Conservation (phyloP, 2,797 vertebrate species). For the Mareca strepera region DNA sequence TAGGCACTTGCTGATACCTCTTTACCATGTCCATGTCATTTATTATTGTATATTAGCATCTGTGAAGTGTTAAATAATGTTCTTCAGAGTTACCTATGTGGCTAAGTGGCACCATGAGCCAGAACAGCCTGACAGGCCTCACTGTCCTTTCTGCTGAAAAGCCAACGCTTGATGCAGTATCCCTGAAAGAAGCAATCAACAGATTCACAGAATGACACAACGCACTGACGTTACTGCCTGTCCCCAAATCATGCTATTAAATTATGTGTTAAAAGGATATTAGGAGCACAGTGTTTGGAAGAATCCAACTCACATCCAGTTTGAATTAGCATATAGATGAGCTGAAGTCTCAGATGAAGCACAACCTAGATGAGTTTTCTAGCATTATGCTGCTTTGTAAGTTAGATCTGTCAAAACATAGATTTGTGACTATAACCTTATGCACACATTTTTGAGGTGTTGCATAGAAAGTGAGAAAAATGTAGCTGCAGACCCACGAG, state of each 20-base stretch:
- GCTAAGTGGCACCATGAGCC: conserved; percentile 33
- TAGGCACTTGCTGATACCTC: neutral
- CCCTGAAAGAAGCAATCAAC: conserved; percentile 64
- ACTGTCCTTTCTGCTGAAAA: conserved; percentile 46
- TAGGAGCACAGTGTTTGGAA: conserved; percentile 50
- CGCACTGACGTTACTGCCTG: conserved; percentile 44
- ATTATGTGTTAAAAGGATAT: conserved; percentile 76
- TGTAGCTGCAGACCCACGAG: neutral
- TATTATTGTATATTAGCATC: conserved; percentile 24
- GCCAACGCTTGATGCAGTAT: neutral
- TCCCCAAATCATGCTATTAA: conserved; percentile 74
- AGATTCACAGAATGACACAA: conserved; percentile 65
- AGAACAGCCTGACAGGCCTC: conserved; percentile 46
- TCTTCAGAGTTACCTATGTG: neutral
- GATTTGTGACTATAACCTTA: neutral
- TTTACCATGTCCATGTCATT: neutral
- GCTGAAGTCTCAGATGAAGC: conserved; percentile 64
- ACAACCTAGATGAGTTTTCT: conserved; percentile 30
- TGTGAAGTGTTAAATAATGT: conserved; percentile 41
- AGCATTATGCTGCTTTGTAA: conserved; percentile 45
- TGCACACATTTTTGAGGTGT: neutral
- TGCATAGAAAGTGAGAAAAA: neutral
- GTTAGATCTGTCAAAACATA: conserved; percentile 35
- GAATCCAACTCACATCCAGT: conserved; percentile 43
- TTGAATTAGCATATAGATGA: conserved; percentile 79